Evolutionary conservation across 2,113 vertebrate species (phyloP).

Genomic region (Hiodon tergisus): DNA sequence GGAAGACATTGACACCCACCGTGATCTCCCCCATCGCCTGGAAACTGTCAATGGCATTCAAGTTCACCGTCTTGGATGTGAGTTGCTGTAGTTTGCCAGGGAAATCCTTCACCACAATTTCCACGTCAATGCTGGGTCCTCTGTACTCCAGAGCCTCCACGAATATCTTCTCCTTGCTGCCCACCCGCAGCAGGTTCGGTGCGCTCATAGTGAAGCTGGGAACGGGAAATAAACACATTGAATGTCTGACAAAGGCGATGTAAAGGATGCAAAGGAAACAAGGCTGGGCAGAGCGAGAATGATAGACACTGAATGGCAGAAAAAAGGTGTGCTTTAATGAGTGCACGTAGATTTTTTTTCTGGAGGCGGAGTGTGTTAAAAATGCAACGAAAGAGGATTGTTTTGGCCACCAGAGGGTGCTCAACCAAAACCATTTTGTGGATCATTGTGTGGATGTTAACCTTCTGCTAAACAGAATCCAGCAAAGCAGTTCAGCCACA

Average conservation of each 20-base stretch:
- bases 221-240: background rate
- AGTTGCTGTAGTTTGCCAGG: slow-evolving; percentile 40
- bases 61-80: slow-evolving; percentile 18
- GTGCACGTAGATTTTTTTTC: too few species aligned
- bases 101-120: slow-evolving; percentile 44
- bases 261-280: background rate
- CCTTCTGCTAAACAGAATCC: too few species aligned
- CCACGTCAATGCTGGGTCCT: background rate
- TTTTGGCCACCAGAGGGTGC: too few species aligned
- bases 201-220: slow-evolving; percentile 53
- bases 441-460: too few species aligned
- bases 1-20: slow-evolving; percentile 22
- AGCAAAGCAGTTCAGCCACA: too few species aligned
- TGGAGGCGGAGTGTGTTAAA: too few species aligned
- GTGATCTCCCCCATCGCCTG: slow-evolving; percentile 38
- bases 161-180: slow-evolving; percentile 56
- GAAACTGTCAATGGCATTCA: slow-evolving; percentile 26
- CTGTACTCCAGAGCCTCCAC: slow-evolving; percentile 59
- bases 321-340: too few species aligned
- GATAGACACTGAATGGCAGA: too few species aligned
- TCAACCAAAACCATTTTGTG: too few species aligned
- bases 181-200: slow-evolving; percentile 61
- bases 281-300: background rate
- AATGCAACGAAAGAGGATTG: too few species aligned
- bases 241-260: background rate